Conservation (phyloP, 2,888 invertebrate genomes). For the Lordiphosa fenestrarum region DNA sequence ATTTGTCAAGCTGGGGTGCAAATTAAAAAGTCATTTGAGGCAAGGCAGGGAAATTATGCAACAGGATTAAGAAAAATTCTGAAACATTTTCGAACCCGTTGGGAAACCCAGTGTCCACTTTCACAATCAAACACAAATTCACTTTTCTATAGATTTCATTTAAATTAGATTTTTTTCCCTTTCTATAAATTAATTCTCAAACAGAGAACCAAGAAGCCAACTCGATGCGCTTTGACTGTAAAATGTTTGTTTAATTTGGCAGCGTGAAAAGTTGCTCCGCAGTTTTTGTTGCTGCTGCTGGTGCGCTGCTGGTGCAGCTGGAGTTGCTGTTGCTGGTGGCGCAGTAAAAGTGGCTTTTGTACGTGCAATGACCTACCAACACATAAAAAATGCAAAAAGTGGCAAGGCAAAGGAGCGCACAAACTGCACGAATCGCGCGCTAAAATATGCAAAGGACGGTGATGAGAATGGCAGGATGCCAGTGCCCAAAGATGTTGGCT, state of each 20-base stretch:
- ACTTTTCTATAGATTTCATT: too few species aligned
- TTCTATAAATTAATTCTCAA: conserved; percentile 18
- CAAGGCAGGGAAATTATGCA: conserved; percentile 63
- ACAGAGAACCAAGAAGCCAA: conserved; percentile 11
- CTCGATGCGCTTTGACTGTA: conserved; percentile 36
- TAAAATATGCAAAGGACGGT: conserved; percentile 73
- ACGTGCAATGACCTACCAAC: conserved; percentile 81
- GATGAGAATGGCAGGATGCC: conserved; percentile 35
- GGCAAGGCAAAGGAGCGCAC: conserved; percentile 41
- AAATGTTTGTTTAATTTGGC: conserved; percentile 62
- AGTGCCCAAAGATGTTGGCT: conserved; percentile 67
- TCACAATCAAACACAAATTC: too few species aligned
- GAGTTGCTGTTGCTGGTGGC: conserved; percentile 38
- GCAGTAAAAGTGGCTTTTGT: conserved; percentile 78
- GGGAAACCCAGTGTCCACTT: too few species aligned
- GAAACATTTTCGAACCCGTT: too few species aligned
- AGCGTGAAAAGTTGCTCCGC: conserved; percentile 50
- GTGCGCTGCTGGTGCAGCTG: conserved; percentile 12
- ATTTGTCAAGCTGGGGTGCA: conserved; percentile 27
- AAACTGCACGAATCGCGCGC: conserved; percentile 60
- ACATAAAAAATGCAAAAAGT: conserved; percentile 77
- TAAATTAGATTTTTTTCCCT: too few species aligned
- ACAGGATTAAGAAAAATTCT: too few species aligned
- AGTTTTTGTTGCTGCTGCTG: conserved; percentile 13
- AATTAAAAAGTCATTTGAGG: conserved; percentile 58